Evolutionary conservation across 2,113 vertebrate genomes (phyloP).

Genomic region (Neopipo cinnamomea): DNA sequence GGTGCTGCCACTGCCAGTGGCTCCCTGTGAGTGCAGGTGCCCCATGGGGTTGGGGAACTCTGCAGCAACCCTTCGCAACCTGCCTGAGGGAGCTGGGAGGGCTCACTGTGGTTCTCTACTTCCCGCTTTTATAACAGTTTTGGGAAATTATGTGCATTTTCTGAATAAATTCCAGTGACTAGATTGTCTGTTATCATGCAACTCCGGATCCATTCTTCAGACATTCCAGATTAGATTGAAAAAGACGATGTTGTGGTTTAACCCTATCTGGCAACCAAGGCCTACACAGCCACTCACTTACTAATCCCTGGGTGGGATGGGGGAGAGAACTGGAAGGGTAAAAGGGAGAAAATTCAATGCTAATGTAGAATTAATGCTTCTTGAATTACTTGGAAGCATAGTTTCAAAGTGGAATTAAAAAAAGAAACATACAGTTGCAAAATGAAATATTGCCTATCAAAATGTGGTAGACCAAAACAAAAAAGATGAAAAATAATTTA

Average conservation of each 20-base stretch:
- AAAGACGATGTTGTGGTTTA: background rate
- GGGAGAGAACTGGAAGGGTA: background rate
- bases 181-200: background rate
- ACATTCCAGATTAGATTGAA: background rate
- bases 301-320: fast-evolving
- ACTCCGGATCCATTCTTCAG: background rate
- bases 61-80: background rate
- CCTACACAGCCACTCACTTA: fast-evolving
- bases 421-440: background rate
- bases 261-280: background rate
- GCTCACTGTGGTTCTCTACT: background rate
- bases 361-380: background rate
- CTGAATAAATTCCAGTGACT: background rate
- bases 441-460: background rate
- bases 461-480: background rate
- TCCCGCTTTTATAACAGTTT: background rate
- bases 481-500: background rate
- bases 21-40: fast-evolving
- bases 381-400: background rate
- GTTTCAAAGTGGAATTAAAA: background rate
- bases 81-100: background rate
- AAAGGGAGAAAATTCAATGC: background rate
- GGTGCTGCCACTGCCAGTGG: background rate
- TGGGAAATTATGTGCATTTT: background rate
- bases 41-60: fast-evolving